Base-by-base conservation (phyloP, 2,888 invertebrate genomes). In the Thecocarcelia acutangulata region DNA sequence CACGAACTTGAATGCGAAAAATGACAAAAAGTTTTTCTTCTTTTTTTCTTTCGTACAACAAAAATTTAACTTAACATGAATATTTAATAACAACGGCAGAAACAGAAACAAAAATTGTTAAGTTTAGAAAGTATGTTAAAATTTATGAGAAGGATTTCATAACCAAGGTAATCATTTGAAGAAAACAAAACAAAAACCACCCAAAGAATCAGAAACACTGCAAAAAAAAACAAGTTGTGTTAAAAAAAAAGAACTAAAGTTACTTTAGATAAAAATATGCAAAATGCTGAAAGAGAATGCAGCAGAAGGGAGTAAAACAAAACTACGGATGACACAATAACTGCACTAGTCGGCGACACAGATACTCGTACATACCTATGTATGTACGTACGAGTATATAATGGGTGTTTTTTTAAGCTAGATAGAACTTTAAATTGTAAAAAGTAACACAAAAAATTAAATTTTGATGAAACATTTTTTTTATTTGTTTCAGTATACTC, bases 81-180 rank as follows among this genome's bases (percentile, higher is more conserved):
- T 66, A 74, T 63, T 74, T 64, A 58, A 75, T 44, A 74, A 46
- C 44, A 44, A 44, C 66, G 21, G 48, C 44, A 69, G 21, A 21
- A 52, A 9, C 50, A 40, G 3, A 15, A 40, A 46, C 15, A 28
- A 8, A n/a, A 64, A 58, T 46, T 77, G 46, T 19, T 56, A 56
- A 70, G 48, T 63, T 69, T 63, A 24, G 77, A 56, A 77, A 70
- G 54, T 63, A 77, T 70, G 69, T 70, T 56, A 21, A 56, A 40
- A 63, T 56, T 56, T 77, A 63, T 50, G 24, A 56, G 56, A 79
- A 73, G 28, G 28, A 79, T 73, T 66, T 79, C 73, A 66, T 54
- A 73, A 54, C 54, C 66, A 79, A 79, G 78, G 72, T 66, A 79
- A 78, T 48, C 64, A 54, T 68, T 68, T 52, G 15, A 17, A 59